Percentiles rank a stretch among this genome's conserved stretches.
Evolutionary conservation across 1,140 invertebrate species (phyloP).

Genomic region (Chelonus insularis): DNA sequence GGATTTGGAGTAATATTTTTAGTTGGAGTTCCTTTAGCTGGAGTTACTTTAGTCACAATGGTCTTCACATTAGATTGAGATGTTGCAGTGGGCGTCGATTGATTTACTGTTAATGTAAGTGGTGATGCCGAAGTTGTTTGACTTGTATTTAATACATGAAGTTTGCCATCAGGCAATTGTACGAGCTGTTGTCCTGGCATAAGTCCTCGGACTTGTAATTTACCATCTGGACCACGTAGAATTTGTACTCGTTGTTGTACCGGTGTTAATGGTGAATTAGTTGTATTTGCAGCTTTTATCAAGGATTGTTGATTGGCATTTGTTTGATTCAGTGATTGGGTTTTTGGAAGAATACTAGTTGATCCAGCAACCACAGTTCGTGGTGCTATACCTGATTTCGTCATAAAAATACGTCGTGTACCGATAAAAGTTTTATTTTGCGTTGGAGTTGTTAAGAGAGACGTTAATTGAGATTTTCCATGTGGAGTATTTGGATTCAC

Average conservation of each 20-base stretch:
- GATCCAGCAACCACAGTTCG: constrained; percentile 70
- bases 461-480: constrained; percentile 71
- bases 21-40: constrained; percentile 37
- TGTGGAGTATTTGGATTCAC: constrained; percentile 60
- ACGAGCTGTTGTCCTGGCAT: constrained; percentile 92
- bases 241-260: constrained; percentile 85
- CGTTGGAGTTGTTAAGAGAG: constrained; percentile 66
- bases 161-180: constrained; percentile 89
- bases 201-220: constrained; percentile 87
- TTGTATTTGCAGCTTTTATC: constrained; percentile 47
- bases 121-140: constrained; percentile 45
- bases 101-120: constrained; percentile 29
- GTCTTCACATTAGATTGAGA: constrained; percentile 23
- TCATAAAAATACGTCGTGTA: constrained; percentile 77
- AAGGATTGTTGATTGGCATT: constrained; percentile 49
- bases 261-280: constrained; percentile 40
- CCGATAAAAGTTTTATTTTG: constrained; percentile 70
- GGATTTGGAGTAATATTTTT: constrained; percentile 34
- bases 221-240: constrained; percentile 84
- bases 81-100: constrained; percentile 34
- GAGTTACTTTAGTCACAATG: constrained; percentile 6
- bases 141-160: constrained; percentile 79
- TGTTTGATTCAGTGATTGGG: constrained; percentile 43
- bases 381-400: constrained; percentile 75
- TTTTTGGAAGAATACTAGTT: constrained; percentile 62